These are phyloP conservation scores for Cheilosia soror DNA, from an alignment of 2,888 invertebrate genomes.

Conservation along the genomic window DNA sequence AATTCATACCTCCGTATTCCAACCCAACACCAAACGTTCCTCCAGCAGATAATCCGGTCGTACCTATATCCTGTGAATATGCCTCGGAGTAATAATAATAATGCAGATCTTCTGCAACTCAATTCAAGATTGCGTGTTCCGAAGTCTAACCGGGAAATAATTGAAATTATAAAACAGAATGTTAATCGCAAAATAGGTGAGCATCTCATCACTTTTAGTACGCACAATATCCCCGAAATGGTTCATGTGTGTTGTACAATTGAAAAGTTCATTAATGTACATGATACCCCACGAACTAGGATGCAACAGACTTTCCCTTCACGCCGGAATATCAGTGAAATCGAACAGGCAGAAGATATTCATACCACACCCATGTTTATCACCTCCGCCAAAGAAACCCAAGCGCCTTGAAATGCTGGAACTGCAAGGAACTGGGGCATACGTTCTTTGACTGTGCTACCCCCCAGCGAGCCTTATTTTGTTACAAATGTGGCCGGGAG, in stretches of 20 bases:
- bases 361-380: neutral
- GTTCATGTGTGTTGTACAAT: neutral
- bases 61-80: neutral
- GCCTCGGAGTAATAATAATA: neutral
- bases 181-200: neutral
- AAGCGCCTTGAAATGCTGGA: constrained; percentile 3
- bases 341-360: neutral
- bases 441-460: neutral
- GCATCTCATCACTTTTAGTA: neutral
- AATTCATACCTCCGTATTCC: neutral
- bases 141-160: neutral
- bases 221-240: neutral
- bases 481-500: constrained; percentile 21
- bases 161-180: neutral
- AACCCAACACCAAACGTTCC: neutral
- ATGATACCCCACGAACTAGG: neutral
- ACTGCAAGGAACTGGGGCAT: neutral
- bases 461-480: neutral
- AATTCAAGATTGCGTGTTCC: neutral
- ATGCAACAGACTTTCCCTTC: neutral
- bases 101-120: neutral
- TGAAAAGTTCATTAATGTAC: neutral
- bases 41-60: neutral
- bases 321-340: neutral
- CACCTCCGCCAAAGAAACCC: neutral